These are phyloP conservation scores for Antheraea assamensis DNA, from an alignment of 2,888 invertebrate genomes.

Conservation along the genomic window DNA sequence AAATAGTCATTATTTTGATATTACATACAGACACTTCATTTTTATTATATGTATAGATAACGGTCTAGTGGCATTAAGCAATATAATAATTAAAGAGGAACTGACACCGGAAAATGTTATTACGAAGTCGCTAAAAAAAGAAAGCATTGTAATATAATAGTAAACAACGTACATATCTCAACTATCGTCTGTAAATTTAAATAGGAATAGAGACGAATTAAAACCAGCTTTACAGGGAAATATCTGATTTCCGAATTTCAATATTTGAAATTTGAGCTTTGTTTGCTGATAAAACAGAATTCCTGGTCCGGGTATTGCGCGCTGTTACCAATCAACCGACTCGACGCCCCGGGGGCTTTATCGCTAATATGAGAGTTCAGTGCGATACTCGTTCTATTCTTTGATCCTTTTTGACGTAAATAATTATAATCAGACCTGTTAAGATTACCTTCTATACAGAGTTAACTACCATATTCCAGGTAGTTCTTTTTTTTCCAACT, in stretches of 20 bases:
- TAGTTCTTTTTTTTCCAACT: too few species aligned
- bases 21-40: too few species aligned
- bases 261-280: slow-evolving; percentile 33
- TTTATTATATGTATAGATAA: too few species aligned
- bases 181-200: neutral
- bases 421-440: neutral
- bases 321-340: slow-evolving; percentile 19
- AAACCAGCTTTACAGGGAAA: slow-evolving; percentile 32
- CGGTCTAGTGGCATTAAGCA: too few species aligned
- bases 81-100: too few species aligned
- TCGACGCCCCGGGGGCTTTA: slow-evolving; percentile 18
- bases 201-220: slow-evolving; percentile 25
- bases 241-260: slow-evolving; percentile 28
- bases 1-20: too few species aligned
- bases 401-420: neutral
- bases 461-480: too few species aligned
- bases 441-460: neutral
- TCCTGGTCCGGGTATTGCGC: slow-evolving; percentile 23
- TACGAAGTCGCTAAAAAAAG: neutral
- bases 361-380: slow-evolving; percentile 11
- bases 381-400: neutral
- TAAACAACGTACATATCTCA: neutral
- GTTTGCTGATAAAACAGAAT: slow-evolving; percentile 28
- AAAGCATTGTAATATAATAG: neutral
- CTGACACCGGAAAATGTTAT: neutral